A percentile compares a stretch with the other conserved stretches of the same genome.
phyloP scores from a whole-genome alignment of 1,140 invertebrate species.

The Tetragonula clypearis region DNA sequence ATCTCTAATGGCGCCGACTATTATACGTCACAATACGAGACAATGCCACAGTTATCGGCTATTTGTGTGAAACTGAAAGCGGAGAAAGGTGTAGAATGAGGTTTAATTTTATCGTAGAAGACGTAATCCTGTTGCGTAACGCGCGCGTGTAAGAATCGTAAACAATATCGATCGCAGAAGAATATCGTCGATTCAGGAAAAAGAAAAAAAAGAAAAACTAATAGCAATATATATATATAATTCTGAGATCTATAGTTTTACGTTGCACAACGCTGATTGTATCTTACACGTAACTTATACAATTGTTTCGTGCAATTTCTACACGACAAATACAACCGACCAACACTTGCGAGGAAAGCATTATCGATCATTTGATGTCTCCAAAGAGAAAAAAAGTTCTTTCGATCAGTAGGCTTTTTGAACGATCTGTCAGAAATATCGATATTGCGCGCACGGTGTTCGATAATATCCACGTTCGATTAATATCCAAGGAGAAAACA shows the following conservation, averaged over 20 bases:
- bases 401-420: neutral
- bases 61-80: neutral
- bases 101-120: neutral
- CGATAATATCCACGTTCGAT: neutral
- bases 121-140: neutral
- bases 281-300: neutral
- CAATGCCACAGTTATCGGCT: neutral
- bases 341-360: neutral
- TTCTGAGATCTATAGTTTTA: neutral
- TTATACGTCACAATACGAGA: slow-evolving; percentile 7
- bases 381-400: neutral
- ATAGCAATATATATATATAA: neutral
- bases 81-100: neutral
- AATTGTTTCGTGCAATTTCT: neutral
- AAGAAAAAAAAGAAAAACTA: neutral
- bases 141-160: neutral
- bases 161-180: neutral
- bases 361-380: neutral
- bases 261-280: neutral
- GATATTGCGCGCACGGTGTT: too few relatives aligned
- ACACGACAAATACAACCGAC: neutral
- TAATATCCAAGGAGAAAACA: neutral
- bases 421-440: neutral
- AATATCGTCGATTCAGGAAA: neutral
- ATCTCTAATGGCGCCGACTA: neutral